Conservation (phyloP, 2,113 vertebrate species). For the Forbesichthys agassizii region DNA sequence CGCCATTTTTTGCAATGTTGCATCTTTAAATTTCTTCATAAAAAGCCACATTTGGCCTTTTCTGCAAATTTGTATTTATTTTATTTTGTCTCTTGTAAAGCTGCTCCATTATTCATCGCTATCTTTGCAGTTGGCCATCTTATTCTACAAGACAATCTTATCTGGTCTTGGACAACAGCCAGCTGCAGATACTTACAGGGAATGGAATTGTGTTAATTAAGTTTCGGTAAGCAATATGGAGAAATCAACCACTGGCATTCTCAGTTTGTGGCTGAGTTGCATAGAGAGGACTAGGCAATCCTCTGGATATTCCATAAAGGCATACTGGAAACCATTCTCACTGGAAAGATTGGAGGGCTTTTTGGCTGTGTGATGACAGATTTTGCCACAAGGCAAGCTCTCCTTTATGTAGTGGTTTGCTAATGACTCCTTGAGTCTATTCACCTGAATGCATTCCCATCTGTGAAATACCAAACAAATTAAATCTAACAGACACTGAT, state of each 20-base stretch:
- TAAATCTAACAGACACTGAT: slow-evolving; percentile 74
- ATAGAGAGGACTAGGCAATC: slow-evolving; percentile 7
- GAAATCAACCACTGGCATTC: slow-evolving; percentile 73
- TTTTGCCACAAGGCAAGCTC: slow-evolving; percentile 55
- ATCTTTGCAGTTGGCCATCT: slow-evolving; percentile 43
- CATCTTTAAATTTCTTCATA: not conserved
- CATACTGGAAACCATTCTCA: slow-evolving; percentile 60
- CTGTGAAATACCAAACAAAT: slow-evolving; percentile 80
- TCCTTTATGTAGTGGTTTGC: slow-evolving; percentile 55
- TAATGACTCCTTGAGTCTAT: slow-evolving; percentile 66
- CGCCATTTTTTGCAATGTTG: too few relatives aligned
- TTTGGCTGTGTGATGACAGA: slow-evolving; percentile 58
- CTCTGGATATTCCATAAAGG: slow-evolving; percentile 63
- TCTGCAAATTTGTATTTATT: slow-evolving; percentile 8
- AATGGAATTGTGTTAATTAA: slow-evolving; percentile 74
- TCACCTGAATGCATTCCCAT: slow-evolving; percentile 73
- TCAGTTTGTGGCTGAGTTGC: slow-evolving; percentile 60
- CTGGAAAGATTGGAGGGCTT: slow-evolving; percentile 52
- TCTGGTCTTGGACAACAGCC: slow-evolving; percentile 63
- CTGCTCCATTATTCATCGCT: slow-evolving; percentile 58
- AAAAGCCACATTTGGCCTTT: slow-evolving; percentile 17
- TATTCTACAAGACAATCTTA: slow-evolving; percentile 55
- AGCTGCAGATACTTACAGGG: slow-evolving; percentile 66
- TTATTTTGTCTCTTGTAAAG: slow-evolving; percentile 45
- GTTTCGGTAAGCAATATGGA: slow-evolving; percentile 65